Conservation (phyloP, 2,888 invertebrate genomes). For the Drosophila kambysellisi region DNA sequence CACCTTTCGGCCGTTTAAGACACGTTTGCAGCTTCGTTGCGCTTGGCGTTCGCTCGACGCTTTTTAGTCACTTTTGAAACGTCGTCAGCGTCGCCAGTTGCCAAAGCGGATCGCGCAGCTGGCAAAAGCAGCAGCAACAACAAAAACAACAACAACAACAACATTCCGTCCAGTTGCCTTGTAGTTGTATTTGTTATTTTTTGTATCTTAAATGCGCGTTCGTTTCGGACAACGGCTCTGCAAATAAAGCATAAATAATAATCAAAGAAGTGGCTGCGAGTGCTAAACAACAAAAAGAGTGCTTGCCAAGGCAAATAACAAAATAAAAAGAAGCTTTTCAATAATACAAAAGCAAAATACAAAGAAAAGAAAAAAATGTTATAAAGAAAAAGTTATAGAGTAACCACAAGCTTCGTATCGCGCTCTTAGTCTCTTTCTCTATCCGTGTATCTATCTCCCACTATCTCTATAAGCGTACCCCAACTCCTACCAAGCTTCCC, state of each 20-base stretch:
- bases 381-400: slow-evolving; percentile 43
- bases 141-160: slow-evolving; percentile 22
- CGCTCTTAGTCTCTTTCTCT: slow-evolving; percentile 17
- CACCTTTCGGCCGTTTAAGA: slow-evolving; percentile 63
- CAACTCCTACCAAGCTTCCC: slow-evolving; percentile 13
- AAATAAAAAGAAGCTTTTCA: slow-evolving; percentile 39
- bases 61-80: slow-evolving; percentile 73
- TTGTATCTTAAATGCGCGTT: slow-evolving; percentile 61
- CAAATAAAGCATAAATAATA: slow-evolving; percentile 39
- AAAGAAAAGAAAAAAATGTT: slow-evolving; percentile 56
- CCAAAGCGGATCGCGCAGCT: slow-evolving; percentile 55
- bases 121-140: slow-evolving; percentile 27
- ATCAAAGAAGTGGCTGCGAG: slow-evolving; percentile 60
- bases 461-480: slow-evolving; percentile 11
- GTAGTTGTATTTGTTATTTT: slow-evolving; percentile 33
- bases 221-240: slow-evolving; percentile 48
- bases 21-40: slow-evolving; percentile 74
- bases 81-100: slow-evolving; percentile 63
- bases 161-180: slow-evolving; percentile 47
- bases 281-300: slow-evolving; percentile 55
- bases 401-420: slow-evolving; percentile 51
- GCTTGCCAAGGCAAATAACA: slow-evolving; percentile 50
- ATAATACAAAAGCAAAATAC: slow-evolving; percentile 44
- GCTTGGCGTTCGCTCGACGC: slow-evolving; percentile 50
- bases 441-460: slow-evolving; percentile 5